Evolutionary conservation across 92 coral and sea anemone genomes (phyloP).

Genomic region (Bergia sp.): DNA sequence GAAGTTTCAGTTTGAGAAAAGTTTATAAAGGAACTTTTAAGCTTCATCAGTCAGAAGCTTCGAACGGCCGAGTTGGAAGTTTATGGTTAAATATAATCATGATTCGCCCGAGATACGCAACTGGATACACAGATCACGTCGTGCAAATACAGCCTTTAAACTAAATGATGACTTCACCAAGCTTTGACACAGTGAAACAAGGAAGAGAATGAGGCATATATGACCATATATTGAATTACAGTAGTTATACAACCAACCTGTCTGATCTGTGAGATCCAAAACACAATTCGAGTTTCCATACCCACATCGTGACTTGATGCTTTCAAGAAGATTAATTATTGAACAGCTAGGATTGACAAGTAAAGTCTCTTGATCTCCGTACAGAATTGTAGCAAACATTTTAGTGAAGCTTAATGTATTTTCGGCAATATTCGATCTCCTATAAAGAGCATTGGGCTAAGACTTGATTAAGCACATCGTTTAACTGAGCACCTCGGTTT

Average conservation of each 20-base stretch:
- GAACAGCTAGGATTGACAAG: conserved; percentile 89
- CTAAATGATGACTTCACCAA: no score
- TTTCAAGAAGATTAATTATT: conserved; percentile 76
- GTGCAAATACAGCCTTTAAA: no score
- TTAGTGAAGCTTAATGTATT: no score
- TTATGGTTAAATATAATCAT: no score
- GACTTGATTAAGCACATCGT: background rate
- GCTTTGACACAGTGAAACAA: background rate
- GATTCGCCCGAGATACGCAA: no score
- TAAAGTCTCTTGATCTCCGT: conserved; percentile 89
- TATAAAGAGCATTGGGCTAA: background rate
- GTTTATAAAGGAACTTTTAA: no score
- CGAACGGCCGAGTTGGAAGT: no score
- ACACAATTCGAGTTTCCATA: conserved; percentile 65
- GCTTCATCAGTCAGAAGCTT: no score
- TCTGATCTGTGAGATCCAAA: conserved; percentile 91
- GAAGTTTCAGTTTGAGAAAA: no score
- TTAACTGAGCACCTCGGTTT: background rate
- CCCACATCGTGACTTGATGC: conserved; percentile 87
- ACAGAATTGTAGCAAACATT: conserved; percentile 88
- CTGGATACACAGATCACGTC: no score
- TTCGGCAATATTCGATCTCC: background rate
- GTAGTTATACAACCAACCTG: conserved; percentile 64
- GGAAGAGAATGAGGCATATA: background rate
- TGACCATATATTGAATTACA: no score